Base-by-base conservation (phyloP, 2,113 vertebrate species). In the Ameiurus melas region DNA sequence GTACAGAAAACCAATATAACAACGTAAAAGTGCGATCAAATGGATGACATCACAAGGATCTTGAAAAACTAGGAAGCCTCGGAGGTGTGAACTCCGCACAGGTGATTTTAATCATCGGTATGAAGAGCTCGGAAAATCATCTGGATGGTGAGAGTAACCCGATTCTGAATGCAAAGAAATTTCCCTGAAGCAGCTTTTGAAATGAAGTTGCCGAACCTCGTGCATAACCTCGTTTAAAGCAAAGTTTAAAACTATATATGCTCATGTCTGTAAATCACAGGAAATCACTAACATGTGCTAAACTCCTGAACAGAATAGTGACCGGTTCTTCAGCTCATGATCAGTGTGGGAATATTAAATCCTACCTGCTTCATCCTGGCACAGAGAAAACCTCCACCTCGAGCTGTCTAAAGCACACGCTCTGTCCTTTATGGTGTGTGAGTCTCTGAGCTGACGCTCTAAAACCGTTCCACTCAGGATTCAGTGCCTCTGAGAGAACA, bases 351-450 rank as follows among this genome's bases (percentile, higher is more conserved):
- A 78, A 62, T 64, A 20, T 78, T 22, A 78, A 79, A 51, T 30
- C 85, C 85, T 86, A 86, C 85, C 85, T 78, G 85, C 10, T 78
- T 86, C 73, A 86, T 78, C 39, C 58, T 39, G 57, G 14, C 25
- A 43, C 55, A 0, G 55, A 47, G 33, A 43, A 13, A 36, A 2
- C 36, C 25, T 60, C 22, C 53, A n/a, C 10, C 70, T 5, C 51
- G 0, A n/a, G 27, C 53, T 17, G 57, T 47, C 39, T 64, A 58
- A 33, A 57, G 16, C 51, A 1, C 12, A 10, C 17, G n/a, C 78
- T 57, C n/a, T 58, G 78, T 58, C 53, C 51, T 80, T 57, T 33
- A 57, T 77, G 9, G 16, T 19, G 51, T 36, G 71, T 19, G 55
- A 77, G 73, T 36, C 70, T 86, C 39, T 27, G 51, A 60, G 71